Evolutionary conservation across 2,797 vertebrate genomes (phyloP).

Genomic region (Lophotriccus pileatus): DNA sequence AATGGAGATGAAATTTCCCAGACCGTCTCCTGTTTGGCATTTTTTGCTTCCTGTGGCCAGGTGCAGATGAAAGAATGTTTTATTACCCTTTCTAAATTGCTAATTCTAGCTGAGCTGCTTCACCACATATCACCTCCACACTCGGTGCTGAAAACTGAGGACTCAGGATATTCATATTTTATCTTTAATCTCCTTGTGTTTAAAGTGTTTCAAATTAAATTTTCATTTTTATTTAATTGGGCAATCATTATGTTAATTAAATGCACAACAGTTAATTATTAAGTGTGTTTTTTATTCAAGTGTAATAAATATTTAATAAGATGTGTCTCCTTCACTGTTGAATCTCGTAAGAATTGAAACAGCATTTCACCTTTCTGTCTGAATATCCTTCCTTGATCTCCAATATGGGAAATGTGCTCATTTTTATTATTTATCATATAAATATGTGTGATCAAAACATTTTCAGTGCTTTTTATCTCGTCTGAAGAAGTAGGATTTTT

Average conservation of each 20-base stretch:
- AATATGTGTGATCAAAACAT: slow-evolving; percentile 54
- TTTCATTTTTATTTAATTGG: slow-evolving; percentile 62
- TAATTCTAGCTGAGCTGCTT: slow-evolving; percentile 3
- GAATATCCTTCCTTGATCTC: slow-evolving; percentile 40
- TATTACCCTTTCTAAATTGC: slow-evolving; percentile 12
- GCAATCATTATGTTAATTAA: slow-evolving; percentile 58
- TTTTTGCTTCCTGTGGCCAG: slow-evolving; percentile 13
- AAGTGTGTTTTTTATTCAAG: slow-evolving; percentile 58
- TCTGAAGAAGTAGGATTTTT: slow-evolving; percentile 13
- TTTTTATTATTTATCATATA: slow-evolving; percentile 59
- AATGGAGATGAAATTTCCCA: background rate
- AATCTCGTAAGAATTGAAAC: background rate
- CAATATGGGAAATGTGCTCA: slow-evolving; percentile 10
- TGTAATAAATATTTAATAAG: slow-evolving; percentile 60
- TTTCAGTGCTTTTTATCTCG: slow-evolving; percentile 49
- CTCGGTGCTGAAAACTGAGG: background rate
- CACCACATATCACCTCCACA: background rate
- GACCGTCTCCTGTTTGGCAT: background rate
- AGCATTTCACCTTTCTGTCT: slow-evolving; percentile 23
- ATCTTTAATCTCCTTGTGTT: slow-evolving; percentile 30
- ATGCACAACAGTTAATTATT: slow-evolving; percentile 58
- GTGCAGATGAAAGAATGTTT: background rate
- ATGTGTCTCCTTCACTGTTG: background rate
- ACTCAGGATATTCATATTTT: slow-evolving; percentile 16
- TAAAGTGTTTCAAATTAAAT: slow-evolving; percentile 45